Evolutionary conservation across 2,797 vertebrate species (phyloP).

Genomic region (Xenopus petersii): DNA sequence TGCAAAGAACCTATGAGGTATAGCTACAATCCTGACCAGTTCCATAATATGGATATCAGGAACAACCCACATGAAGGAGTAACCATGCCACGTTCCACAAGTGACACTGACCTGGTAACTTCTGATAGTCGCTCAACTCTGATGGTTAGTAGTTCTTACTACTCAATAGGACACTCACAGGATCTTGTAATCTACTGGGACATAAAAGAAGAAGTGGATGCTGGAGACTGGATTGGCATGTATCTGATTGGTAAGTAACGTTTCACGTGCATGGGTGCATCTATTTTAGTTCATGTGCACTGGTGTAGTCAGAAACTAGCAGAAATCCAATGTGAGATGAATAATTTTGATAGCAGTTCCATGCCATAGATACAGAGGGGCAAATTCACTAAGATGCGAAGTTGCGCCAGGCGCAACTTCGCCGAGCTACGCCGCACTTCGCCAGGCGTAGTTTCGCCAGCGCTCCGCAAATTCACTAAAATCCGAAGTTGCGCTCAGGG

Average conservation of each 20-base stretch:
- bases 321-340: background rate
- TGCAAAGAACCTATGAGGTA: constrained; percentile 84
- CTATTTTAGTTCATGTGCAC: background rate
- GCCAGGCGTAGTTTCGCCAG: too few relatives aligned
- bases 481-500: too few relatives aligned
- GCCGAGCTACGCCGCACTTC: too few relatives aligned
- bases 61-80: constrained; percentile 70
- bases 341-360: background rate
- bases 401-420: too few relatives aligned
- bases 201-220: constrained; percentile 96
- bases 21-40: constrained; percentile 83
- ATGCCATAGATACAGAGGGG: background rate
- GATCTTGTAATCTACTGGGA: constrained; percentile 93
- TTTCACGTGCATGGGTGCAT: background rate
- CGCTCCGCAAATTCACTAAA: too few relatives aligned
- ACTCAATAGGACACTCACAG: constrained; percentile 84
- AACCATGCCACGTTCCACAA: constrained; percentile 85
- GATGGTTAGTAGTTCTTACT: constrained; percentile 85
- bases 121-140: constrained; percentile 89
- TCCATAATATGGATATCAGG: constrained; percentile 75
- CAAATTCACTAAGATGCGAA: too few relatives aligned
- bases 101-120: constrained; percentile 90
- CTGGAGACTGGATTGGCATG: constrained; percentile 98
- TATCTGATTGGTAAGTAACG: constrained; percentile 85
- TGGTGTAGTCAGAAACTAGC: background rate